Evolutionary conservation across 2,113 vertebrate genomes (phyloP).

Genomic region (Salminus brasiliensis): DNA sequence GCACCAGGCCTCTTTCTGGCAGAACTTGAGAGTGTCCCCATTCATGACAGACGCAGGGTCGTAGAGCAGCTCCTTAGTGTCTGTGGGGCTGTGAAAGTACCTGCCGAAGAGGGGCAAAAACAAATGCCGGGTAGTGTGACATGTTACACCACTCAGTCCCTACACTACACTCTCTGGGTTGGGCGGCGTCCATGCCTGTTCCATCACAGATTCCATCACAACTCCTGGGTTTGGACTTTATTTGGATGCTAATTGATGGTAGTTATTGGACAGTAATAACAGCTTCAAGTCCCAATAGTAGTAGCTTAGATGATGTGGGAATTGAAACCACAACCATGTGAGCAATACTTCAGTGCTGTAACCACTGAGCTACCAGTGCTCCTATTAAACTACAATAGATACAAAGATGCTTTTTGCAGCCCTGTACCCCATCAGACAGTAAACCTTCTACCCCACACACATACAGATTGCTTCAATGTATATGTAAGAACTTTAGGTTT

Average conservation of each 20-base stretch:
- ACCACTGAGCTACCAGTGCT: too few species aligned
- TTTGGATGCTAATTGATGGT: too few species aligned
- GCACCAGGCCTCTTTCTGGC: constrained; percentile 98
- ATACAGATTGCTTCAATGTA: too few species aligned
- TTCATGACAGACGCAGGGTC: constrained; percentile 96
- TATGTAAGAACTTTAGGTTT: too few species aligned
- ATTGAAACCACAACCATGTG: too few species aligned
- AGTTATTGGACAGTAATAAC: neutral
- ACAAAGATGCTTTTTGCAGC: too few species aligned
- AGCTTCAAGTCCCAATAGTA: too few species aligned
- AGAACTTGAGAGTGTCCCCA: constrained; percentile 93
- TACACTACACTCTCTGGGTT: neutral
- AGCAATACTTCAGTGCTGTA: too few species aligned
- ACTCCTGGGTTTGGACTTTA: neutral
- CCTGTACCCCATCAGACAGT: too few species aligned
- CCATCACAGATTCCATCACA: neutral
- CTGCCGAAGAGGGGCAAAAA: constrained; percentile 77
- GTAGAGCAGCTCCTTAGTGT: constrained; percentile 92
- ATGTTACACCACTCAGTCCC: constrained; percentile 3
- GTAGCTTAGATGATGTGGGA: too few species aligned
- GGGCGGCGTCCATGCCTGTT: neutral
- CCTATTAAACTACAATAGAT: too few species aligned
- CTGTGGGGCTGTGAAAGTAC: constrained; percentile 96
- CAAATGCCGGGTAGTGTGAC: constrained; percentile 69
- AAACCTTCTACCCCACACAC: too few species aligned